Conservation (phyloP, 2,888 invertebrate species). For the Cyrtodaria siliqua region DNA sequence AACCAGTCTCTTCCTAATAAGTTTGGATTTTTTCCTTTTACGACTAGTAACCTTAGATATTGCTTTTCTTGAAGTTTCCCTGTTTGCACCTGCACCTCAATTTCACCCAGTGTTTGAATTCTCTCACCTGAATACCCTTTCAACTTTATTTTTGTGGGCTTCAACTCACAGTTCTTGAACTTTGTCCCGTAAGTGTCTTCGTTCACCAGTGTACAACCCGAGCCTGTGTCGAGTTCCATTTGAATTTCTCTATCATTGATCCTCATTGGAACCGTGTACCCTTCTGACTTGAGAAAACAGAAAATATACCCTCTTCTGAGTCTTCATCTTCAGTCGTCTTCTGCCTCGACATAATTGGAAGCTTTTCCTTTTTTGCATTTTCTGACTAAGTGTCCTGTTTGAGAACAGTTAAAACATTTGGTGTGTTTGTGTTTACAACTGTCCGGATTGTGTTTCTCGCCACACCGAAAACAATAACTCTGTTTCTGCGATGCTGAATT, state of each 20-base stretch:
- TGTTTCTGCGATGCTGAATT: neutral
- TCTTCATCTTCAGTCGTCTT: neutral
- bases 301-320: neutral
- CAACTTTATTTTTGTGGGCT: neutral
- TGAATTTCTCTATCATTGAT: neutral
- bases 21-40: conserved; percentile 8
- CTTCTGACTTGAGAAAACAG: neutral
- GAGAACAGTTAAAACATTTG: conserved; percentile 26
- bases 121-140: conserved; percentile 9
- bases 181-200: conserved; percentile 8
- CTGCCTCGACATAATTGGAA: neutral
- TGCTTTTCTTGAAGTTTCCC: neutral
- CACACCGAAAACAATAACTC: conserved; percentile 29
- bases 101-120: neutral
- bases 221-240: conserved; percentile 11
- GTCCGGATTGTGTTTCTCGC: conserved; percentile 8
- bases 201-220: neutral
- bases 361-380: conserved; percentile 1
- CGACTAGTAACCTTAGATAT: neutral
- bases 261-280: neutral
- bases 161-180: neutral
- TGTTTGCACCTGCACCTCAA: conserved; percentile 1
- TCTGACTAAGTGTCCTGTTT: conserved; percentile 22
- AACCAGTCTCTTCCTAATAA: conserved; percentile 6
- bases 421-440: conserved; percentile 14